phyloP scores from a whole-genome alignment of 53 echinoderm and acorn worm genomes.

The Holothuria leucospilota region DNA sequence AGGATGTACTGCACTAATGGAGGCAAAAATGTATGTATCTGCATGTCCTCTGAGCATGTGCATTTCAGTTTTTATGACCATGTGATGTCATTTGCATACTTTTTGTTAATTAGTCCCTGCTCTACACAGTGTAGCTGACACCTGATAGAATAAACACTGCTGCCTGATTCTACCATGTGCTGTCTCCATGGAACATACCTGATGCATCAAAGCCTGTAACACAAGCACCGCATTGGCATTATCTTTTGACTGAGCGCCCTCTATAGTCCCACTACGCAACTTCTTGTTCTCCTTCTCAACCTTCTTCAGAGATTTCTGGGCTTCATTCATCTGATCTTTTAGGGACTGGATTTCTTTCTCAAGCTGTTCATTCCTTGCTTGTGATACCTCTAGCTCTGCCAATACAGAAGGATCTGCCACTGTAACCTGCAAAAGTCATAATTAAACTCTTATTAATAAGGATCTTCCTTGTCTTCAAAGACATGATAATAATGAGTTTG shows the following conservation, averaged over 20 bases:
- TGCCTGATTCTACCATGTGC: no score
- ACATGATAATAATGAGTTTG: no score
- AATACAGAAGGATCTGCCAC: slow-evolving; percentile 78
- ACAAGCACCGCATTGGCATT: slow-evolving; percentile 69
- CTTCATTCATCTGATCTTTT: slow-evolving; percentile 55
- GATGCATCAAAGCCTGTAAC: slow-evolving; percentile 72
- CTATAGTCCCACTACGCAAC: slow-evolving; percentile 53
- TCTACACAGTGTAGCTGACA: no score
- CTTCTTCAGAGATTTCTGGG: slow-evolving; percentile 58
- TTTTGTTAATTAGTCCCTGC: no score
- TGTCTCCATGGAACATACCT: slow-evolving; percentile 44
- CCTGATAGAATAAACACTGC: no score
- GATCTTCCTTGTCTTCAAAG: no score
- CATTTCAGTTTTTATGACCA: no score
- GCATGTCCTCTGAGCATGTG: no score
- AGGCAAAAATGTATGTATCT: no score
- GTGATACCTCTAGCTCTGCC: slow-evolving; percentile 70
- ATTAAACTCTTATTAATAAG: not conserved
- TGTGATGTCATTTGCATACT: no score
- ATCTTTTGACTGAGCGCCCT: slow-evolving; percentile 33
- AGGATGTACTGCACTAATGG: no score
- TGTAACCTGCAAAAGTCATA: slow-evolving; percentile 55
- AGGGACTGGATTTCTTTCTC: slow-evolving; percentile 54
- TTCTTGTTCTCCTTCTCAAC: slow-evolving; percentile 74
- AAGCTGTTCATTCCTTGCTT: slow-evolving; percentile 61